Conservation (phyloP, 2,113 vertebrate species). For the Leptodactylus fuscus region DNA sequence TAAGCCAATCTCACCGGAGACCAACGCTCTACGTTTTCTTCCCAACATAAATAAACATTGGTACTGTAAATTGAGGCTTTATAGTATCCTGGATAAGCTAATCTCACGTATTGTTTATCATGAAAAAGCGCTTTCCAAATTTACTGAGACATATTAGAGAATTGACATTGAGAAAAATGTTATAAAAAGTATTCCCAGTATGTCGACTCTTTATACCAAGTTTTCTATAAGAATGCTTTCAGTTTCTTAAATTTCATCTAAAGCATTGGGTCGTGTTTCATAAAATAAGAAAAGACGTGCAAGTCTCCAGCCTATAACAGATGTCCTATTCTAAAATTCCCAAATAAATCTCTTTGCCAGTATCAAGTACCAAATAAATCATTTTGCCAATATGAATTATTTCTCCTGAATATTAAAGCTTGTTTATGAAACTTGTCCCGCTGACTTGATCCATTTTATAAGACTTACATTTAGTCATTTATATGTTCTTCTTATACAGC, state of each 20-base stretch:
- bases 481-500: no score
- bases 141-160: conserved; percentile 46
- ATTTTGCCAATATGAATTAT: conserved; percentile 37
- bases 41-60: conserved; percentile 21
- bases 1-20: conserved; percentile 27
- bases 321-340: conserved; percentile 40
- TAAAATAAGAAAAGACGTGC: conserved; percentile 48
- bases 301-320: conserved; percentile 37
- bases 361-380: conserved; percentile 54
- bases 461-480: background rate
- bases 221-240: conserved; percentile 48
- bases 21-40: conserved; percentile 17
- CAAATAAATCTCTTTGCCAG: conserved; percentile 50
- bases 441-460: background rate
- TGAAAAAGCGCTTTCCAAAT: conserved; percentile 43
- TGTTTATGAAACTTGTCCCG: conserved; percentile 29
- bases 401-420: conserved; percentile 38
- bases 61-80: conserved; percentile 17
- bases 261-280: conserved; percentile 41
- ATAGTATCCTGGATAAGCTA: conserved; percentile 44
- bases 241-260: conserved; percentile 43
- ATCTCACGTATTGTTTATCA: conserved; percentile 51
- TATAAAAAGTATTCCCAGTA: conserved; percentile 39
- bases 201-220: conserved; percentile 9
- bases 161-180: conserved; percentile 34